phyloP scores from a whole-genome alignment of 1,140 invertebrate genomes.

The Oedothorax gibbosus region DNA sequence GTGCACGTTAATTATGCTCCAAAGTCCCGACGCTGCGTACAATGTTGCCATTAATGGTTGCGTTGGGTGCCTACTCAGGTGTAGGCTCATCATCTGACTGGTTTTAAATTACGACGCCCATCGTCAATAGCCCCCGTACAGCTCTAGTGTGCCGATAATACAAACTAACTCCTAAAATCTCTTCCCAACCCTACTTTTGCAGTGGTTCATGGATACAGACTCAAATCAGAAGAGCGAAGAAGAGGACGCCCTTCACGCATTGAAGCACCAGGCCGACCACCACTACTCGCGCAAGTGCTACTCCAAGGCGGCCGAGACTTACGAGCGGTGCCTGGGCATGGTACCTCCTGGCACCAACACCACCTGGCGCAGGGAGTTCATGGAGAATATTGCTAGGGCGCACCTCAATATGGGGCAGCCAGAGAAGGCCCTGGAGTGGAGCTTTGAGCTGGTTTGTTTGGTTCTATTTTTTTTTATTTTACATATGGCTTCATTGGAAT shows the following conservation, averaged over 20 bases:
- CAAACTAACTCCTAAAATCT: no score
- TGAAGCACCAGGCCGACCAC: slow-evolving; percentile 43
- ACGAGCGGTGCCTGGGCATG: slow-evolving; percentile 30
- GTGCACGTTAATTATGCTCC: no score
- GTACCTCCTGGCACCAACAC: slow-evolving; percentile 35
- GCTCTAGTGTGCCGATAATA: no score
- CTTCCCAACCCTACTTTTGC: not conserved
- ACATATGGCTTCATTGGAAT: not conserved
- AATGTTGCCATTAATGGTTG: no score
- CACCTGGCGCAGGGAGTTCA: slow-evolving; percentile 52
- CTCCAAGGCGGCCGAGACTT: slow-evolving; percentile 28
- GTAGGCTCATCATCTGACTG: no score
- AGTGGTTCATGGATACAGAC: slow-evolving; percentile 53
- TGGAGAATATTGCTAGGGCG: slow-evolving; percentile 46
- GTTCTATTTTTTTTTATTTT: not conserved
- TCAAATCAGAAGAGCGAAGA: not conserved
- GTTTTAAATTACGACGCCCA: no score
- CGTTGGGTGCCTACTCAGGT: no score
- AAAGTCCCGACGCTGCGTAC: no score
- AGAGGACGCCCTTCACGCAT: not conserved
- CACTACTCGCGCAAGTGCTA: slow-evolving; percentile 28
- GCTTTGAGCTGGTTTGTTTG: slow-evolving; percentile 23
- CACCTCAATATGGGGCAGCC: slow-evolving; percentile 15
- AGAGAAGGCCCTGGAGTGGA: slow-evolving; percentile 56
- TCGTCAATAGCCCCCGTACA: no score